Evolutionary conservation across 2,888 invertebrate species (phyloP), one percentile per base, ranked within the genome.

Genomic region (Horisme vitalbata): DNA sequence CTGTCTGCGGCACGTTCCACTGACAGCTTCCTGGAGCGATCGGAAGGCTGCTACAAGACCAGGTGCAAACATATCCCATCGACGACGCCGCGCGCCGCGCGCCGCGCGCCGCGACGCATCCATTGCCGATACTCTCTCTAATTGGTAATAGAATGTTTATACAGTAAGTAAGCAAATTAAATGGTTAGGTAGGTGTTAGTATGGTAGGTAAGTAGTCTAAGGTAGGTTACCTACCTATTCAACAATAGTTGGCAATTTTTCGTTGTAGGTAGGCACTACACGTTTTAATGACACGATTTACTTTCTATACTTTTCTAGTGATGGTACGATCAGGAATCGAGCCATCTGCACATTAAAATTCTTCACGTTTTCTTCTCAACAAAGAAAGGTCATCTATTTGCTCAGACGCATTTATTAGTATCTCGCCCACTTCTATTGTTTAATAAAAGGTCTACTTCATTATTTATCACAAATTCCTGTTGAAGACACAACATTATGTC

Each of bases 311-410:
- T 43, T 57, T 60, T 58, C 18, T 44, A 59, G 32, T 23, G 4
- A 34, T 36, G 44, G 45, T 12, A 32, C 5, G 6, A 7, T 2
- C 13, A 21, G 54, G 46, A 50, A 28, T 45, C 50, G 50, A 33
- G 55, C 49, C 51, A 59, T 60, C 45, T 43, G 55, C 63, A 60
- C 64, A 67, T 70, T 67, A 65, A 64, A 65, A 70, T 68, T 65
- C 59, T 45, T 48, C 26, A 20, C 61, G 11, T 12, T 36, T 52
- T 51, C 35, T 36, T 37, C 48, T 34, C 37, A 59, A 61, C 55
- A 61, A 59, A 57, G 61, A 63, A 63, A 59, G 56, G 49, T 55
- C 38, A 54, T 50, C 45, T 61, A 58, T 62, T 59, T 56, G 50
- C 55, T 53, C 32, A 18, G 47, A 43, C 45, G 45, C 39, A 51